Base-by-base conservation (phyloP, 2,888 invertebrate species). In the Mystacides longicornis region DNA sequence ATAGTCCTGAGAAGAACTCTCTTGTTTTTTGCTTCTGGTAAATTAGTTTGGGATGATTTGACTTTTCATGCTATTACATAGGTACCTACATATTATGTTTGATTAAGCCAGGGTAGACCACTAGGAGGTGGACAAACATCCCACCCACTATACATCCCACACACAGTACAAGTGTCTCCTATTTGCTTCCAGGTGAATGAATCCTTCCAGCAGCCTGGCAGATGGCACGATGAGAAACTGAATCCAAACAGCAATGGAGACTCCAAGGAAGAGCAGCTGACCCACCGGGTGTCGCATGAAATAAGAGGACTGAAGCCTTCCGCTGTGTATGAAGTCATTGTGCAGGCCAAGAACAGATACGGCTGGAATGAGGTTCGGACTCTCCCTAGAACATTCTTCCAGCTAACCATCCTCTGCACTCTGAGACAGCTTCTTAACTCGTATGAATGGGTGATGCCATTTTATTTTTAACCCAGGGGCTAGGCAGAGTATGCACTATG, bases 341-440 rank as follows among this genome's bases (percentile, higher is more conserved):
- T 86, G 52, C 84, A 85, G 65, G 85, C 86, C 56, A 85, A 83
- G 74, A 87, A 87, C 70, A 77, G 83, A 70, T 85, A 85, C 62
- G 86, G 86, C 0, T 86, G 85, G 85, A 85, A 85, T 64, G 84
- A 85, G 77, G 81, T 81, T 11, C 20, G 27, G 37, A 21, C 43
- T 14, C 31, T 31, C 14, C 9, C 7, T 14, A 7, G 14, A 37
- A 5, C n/a, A n/a, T n/a, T n/a, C n/a, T n/a, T n/a, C n/a, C n/a
- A n/a, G n/a, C 5, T 5, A 4, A 3, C n/a, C n/a, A n/a, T n/a
- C n/a, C n/a, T n/a, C 11, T 27, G 27, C 27, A 27, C 27, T 27
- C 27, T 27, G 27, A 27, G 27, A 27, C 11, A 7, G 27, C 11
- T 7, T 27, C 27, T 9, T 31, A 31, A 14, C 14, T 14, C 9